These are phyloP conservation scores for Hyphantria cunea DNA, from an alignment of 1,140 invertebrate genomes.

Conservation along the genomic window DNA sequence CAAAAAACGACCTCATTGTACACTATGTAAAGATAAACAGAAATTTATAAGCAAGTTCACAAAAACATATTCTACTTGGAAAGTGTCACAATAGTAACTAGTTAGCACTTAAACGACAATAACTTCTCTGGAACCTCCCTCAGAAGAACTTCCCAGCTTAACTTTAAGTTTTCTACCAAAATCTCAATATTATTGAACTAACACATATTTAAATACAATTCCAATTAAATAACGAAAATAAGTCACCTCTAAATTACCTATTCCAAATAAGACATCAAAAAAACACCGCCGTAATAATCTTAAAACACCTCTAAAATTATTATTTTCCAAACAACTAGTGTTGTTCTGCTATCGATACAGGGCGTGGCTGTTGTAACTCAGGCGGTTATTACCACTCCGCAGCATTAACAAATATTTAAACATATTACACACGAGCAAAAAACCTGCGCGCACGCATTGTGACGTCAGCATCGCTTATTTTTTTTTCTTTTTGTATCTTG, in stretches of 20 bases:
- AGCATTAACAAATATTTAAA: slow-evolving; percentile 62
- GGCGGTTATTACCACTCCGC: slow-evolving; percentile 34
- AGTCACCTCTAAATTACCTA: background rate
- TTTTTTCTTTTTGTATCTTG: background rate
- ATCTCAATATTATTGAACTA: too few relatives aligned
- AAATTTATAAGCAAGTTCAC: too few relatives aligned
- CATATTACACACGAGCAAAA: slow-evolving; percentile 40
- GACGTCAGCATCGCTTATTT: slow-evolving; percentile 16
- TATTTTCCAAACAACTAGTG: slow-evolving; percentile 4
- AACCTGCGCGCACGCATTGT: slow-evolving; percentile 22
- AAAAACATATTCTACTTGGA: too few relatives aligned
- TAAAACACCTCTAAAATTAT: background rate
- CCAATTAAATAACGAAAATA: background rate
- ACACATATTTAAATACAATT: background rate
- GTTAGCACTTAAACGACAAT: too few relatives aligned
- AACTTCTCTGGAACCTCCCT: too few relatives aligned
- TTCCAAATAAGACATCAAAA: background rate
- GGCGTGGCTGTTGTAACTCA: slow-evolving; percentile 38
- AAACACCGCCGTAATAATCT: slow-evolving; percentile 4
- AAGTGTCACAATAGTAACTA: too few relatives aligned
- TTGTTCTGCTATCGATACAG: slow-evolving; percentile 28
- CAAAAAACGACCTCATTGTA: too few relatives aligned
- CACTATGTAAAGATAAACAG: too few relatives aligned
- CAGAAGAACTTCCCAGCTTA: too few relatives aligned
- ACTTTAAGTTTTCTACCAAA: too few relatives aligned